Conservation (phyloP, 2,888 invertebrate genomes). For the Trissolcus brochymenae region DNA sequence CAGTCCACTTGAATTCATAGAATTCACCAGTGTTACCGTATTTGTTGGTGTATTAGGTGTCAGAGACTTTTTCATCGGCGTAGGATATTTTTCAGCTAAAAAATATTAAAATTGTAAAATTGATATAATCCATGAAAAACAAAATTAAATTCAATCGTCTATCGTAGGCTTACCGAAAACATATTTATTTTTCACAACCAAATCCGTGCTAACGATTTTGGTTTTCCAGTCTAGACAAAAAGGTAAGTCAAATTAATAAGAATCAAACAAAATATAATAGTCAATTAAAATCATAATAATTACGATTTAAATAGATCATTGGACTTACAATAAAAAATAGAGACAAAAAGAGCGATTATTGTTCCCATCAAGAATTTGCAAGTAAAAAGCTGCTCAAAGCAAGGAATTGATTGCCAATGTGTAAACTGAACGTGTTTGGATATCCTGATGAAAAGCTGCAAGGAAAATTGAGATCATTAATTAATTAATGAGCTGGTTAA, state of each 20-base stretch:
- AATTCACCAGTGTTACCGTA: constrained; percentile 53
- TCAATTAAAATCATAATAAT: background rate
- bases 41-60: constrained; percentile 60
- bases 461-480: constrained; percentile 4
- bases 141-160: too few relatives aligned
- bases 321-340: constrained; percentile 70
- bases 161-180: constrained; percentile 68
- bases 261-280: background rate
- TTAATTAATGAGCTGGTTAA: background rate
- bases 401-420: constrained; percentile 69
- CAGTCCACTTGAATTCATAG: constrained; percentile 63
- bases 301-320: background rate
- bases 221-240: constrained; percentile 70
- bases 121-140: background rate
- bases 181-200: constrained; percentile 68
- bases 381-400: constrained; percentile 70
- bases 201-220: constrained; percentile 68
- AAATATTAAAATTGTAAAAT: constrained; percentile 4
- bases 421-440: constrained; percentile 69
- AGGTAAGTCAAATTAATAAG: too few relatives aligned
- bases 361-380: constrained; percentile 72
- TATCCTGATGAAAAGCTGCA: constrained; percentile 69
- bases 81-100: constrained; percentile 71
- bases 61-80: constrained; percentile 66
- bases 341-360: constrained; percentile 65